Evolutionary conservation across 2,888 invertebrate genomes (phyloP), one percentile per base, ranked within the genome.

Genomic region (Chalcis sispes): DNA sequence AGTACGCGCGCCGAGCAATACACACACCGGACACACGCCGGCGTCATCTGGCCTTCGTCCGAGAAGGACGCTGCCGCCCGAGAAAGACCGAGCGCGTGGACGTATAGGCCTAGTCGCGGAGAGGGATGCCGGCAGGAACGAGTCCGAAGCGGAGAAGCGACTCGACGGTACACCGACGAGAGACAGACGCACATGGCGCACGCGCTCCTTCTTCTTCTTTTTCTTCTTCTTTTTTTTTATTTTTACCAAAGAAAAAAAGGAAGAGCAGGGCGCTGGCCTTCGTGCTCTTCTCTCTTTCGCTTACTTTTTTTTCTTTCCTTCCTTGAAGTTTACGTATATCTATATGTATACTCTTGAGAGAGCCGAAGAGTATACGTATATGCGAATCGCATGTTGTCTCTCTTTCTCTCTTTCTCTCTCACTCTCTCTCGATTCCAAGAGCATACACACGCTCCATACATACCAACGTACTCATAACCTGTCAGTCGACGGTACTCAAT

Each of bases 11-110:
- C 58, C 40, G 59, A 25, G 54, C 20, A 66, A 15, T 54, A 56
- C 50, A n/a, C n/a, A n/a, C n/a, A n/a, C n/a, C 15, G 42, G 42
- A 46, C 58, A 65, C 70, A 29, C n/a, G n/a, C n/a, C n/a, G n/a
- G 76, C 79, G 80, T 81, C 81, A 79, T 81, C 79, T 79, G 81
- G 80, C 80, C 79, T 81, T 81, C 80, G 81, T 74, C 20, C 54
- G 71, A 62, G 52, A 70, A 61, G 70, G 61, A 70, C 59, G 50
- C 15, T 32, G 18, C 8, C 8, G 23, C 8, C n/a, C 56, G 32
- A 27, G 50, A 18, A 25, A 27, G 15, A 23, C 7, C 27, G 27
- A 27, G 18, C 15, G 46, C 7, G 48, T 3, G 20, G 2, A 46
- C 27, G 46, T 20, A 20, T n/a, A n/a, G 10, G 25, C 20, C 27